phyloP scores from a whole-genome alignment of 1,140 invertebrate species.

The Branchinecta lynchi region DNA sequence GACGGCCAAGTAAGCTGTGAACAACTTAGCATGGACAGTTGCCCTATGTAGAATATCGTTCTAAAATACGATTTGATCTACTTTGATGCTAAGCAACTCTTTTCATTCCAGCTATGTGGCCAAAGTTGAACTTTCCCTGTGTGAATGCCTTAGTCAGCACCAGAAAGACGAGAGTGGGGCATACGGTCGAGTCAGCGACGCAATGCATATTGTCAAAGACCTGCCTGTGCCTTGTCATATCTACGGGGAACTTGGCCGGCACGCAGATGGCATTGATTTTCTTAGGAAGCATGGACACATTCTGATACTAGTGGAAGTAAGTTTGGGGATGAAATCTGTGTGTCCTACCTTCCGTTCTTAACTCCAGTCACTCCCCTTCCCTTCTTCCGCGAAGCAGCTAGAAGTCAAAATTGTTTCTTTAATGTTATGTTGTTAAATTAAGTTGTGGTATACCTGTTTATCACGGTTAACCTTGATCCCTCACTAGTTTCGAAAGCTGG shows the following conservation, averaged over 20 bases:
- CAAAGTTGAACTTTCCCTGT: slow-evolving; percentile 68
- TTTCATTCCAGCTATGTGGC: slow-evolving; percentile 52
- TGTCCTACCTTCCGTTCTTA: too few species aligned
- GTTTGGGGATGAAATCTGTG: too few species aligned
- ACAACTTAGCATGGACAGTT: too few species aligned
- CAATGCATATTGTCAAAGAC: slow-evolving; percentile 35
- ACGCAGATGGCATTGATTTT: slow-evolving; percentile 51
- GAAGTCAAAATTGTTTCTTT: too few species aligned
- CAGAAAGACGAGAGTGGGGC: slow-evolving; percentile 58
- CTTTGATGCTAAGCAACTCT: slow-evolving; percentile 14
- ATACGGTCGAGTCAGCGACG: slow-evolving; percentile 32
- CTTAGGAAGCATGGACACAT: slow-evolving; percentile 36
- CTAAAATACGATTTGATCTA: slow-evolving; percentile 11
- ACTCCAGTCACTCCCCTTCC: too few species aligned
- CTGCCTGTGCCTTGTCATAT: slow-evolving; percentile 66
- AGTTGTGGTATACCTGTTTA: too few species aligned
- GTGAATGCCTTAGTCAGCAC: slow-evolving; percentile 69
- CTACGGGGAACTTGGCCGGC: slow-evolving; percentile 69
- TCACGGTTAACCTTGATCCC: too few species aligned
- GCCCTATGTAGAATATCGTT: background rate
- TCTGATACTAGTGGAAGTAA: slow-evolving; percentile 24
- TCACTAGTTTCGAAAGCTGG: too few species aligned
- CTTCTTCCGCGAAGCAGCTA: too few species aligned
- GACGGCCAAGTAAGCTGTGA: too few species aligned
- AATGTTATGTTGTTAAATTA: too few species aligned